Evolutionary conservation across 2,888 invertebrate species (phyloP), one percentile per base, ranked within the genome.

Genomic region (Caenorhabditis sulstoni): DNA sequence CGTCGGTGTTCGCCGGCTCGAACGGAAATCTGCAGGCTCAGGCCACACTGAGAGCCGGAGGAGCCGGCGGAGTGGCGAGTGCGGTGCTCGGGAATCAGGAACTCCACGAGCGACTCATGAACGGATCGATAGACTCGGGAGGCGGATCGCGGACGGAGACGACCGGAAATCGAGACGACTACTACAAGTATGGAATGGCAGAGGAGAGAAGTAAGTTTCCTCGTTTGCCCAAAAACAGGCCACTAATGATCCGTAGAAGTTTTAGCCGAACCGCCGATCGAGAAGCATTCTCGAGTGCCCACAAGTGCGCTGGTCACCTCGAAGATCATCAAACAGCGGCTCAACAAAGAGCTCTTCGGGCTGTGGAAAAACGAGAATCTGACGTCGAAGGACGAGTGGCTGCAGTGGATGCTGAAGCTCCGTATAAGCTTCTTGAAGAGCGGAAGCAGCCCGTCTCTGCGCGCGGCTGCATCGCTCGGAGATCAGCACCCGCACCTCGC

Each of bases 401-500:
- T 97, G 55, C 97, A 98, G 91, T 99, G 98, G 99, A 91, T 98
- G 61, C 93, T 95, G 50, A 93, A 96, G 50, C 93, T 99, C 74
- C 96, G 96, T 77, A 95, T 96, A 81, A 97, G 96, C 62, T 92
- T 99, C 37, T 92, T 99, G 9, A 96, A 96, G 62, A 59, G 59
- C 90, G 97, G 97, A 0, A 96, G 97, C 1, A 96, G 96, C 39
- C 96, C 97, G 7, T 96, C 97, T 0, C 92, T 99, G 23, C 93
- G 96, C 81, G 96, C 97, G 1, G 98, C 98, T 89, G 94, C 95
- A 89, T 94, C 95, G 0, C 91, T 97, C 18, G 96, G 96, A 0
- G 96, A 97, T 91, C 95, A 95, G 35, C 96, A 98, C 91, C 95
- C 95, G 0, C 96, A 97, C 88, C 92, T 99, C n/a, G 94, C 97